A percentile compares a stretch with the other conserved stretches of the same genome.
Conservation (phyloP, 2,113 vertebrate genomes). For the Nothocercus nigrocapillus region DNA sequence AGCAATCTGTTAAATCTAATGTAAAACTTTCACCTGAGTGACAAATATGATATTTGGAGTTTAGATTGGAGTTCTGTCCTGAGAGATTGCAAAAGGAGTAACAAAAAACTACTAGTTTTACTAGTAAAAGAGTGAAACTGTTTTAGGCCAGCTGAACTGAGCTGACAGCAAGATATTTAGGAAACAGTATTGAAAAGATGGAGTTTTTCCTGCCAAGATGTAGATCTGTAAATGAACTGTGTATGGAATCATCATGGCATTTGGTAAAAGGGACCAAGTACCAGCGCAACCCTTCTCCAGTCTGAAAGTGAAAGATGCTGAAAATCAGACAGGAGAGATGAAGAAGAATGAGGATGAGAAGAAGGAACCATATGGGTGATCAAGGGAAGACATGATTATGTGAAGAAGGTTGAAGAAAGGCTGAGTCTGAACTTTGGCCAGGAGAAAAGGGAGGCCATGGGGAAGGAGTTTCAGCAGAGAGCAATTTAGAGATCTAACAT, state of each 20-base stretch:
- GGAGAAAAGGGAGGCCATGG: background rate
- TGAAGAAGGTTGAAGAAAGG: background rate
- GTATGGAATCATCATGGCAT: background rate
- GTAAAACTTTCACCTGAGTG: background rate
- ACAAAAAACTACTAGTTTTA: background rate
- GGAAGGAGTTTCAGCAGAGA: background rate
- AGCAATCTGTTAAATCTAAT: background rate
- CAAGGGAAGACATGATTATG: background rate
- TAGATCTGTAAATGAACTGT: background rate
- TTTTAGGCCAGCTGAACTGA: background rate
- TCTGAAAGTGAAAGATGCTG: background rate
- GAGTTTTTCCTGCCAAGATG: background rate
- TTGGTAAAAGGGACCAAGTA: accelerated
- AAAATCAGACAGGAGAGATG: background rate
- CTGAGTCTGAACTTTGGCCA: background rate
- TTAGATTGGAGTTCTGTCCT: background rate
- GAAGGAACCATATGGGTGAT: background rate
- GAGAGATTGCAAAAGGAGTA: background rate
- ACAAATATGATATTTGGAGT: background rate
- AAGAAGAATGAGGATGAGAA: background rate
- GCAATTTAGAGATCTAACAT: background rate
- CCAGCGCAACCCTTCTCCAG: background rate
- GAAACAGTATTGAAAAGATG: background rate
- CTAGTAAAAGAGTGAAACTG: background rate
- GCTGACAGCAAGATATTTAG: background rate